These are phyloP conservation scores for Carterocephalus palaemon DNA, from an alignment of 2,888 invertebrate genomes.

Conservation along the genomic window DNA sequence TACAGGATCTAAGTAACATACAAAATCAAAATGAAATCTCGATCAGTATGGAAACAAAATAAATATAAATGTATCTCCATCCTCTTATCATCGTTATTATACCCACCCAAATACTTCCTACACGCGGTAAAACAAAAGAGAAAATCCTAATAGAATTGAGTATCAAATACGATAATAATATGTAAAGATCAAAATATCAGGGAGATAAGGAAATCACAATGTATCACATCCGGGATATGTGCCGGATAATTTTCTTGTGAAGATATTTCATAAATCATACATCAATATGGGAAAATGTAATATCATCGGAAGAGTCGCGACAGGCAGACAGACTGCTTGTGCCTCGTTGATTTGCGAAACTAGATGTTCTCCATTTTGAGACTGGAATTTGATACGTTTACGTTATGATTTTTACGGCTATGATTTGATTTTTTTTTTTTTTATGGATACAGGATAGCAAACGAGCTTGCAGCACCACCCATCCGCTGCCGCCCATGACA, in stretches of 20 bases:
- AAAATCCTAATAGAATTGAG: constrained; percentile 39
- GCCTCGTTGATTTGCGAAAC: constrained; percentile 31
- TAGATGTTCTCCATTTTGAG: constrained; percentile 23
- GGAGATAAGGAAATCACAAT: constrained; percentile 61
- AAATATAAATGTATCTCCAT: neutral
- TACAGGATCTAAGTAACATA: no score
- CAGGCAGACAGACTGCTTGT: constrained; percentile 33
- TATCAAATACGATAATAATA: constrained; percentile 56
- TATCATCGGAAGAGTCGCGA: constrained; percentile 35
- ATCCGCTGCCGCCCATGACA: no score
- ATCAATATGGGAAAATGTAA: constrained; percentile 52
- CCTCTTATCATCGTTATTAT: neutral
- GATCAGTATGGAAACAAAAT: no score
- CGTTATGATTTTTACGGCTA: no score
- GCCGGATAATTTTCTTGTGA: constrained; percentile 55
- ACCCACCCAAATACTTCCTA: constrained; percentile 13
- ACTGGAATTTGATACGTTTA: no score
- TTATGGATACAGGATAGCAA: no score
- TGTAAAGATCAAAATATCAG: constrained; percentile 55
- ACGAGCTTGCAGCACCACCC: no score
- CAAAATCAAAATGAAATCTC: no score
- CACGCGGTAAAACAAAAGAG: constrained; percentile 28
- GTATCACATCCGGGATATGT: constrained; percentile 53
- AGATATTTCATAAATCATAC: constrained; percentile 57
- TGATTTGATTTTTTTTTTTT: neutral